Evolutionary conservation across 2,797 vertebrate species (phyloP), one percentile per base, ranked within the genome.

Genomic region (Sebastes trivittatus): DNA sequence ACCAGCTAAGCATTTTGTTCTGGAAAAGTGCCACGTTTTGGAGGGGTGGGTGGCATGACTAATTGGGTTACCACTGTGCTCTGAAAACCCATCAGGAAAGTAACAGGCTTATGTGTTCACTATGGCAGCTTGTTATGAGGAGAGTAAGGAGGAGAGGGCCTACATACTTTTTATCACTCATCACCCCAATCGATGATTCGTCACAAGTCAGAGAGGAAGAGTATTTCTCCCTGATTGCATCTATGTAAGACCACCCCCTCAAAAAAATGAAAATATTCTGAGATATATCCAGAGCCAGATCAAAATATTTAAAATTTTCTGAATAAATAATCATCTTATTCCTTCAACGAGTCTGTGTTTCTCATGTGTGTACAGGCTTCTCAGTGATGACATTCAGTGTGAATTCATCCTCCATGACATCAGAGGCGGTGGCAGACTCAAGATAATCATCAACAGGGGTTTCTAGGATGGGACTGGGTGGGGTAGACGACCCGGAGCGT

Each of bases 51-150:
- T 89, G 82, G 77, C 77, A 84, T 89, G 89, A 89, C 92, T 91
- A 87, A 93, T 82, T 91, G 89, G 86, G 90, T 93, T 91, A 92
- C 81, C 84, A 89, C 82, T 83, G 72, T 86, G 86, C 70, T 80
- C 85, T 85, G 83, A 91, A 93, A 89, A 86, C 90, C 81, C 87
- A 91, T 90, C 85, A 93, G 87, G 81, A 90, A 88, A 86, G 85
- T 91, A 90, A 91, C 88, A 89, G 85, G 89, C 87, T 90, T 91
- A 90, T 88, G 88, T 87, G 85, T 91, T 92, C 61, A 70, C 75
- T 80, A 75, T 87, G 71, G 85, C 83, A 82, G 87, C 90, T 88
- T 92, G 82, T 90, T 81, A 86, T 80, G 83, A 83, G 72, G 49
- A 71, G 77, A 36, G 73, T 38, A 81, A 80, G 73, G 80, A 76